Evolutionary conservation across 2,797 vertebrate species (phyloP).

Genomic region (Meda fulgida): DNA sequence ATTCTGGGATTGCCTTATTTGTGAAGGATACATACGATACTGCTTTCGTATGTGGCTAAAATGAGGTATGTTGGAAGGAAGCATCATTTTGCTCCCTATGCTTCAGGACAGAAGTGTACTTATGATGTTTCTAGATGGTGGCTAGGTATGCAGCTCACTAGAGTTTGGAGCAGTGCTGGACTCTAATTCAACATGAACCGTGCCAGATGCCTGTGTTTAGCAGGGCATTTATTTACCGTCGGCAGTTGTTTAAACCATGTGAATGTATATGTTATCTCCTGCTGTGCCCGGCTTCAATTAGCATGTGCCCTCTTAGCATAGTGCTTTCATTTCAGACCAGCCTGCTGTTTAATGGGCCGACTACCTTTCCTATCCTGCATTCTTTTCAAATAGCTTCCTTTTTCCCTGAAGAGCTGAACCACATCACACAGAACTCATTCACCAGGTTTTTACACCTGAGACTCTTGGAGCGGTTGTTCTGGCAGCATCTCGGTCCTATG

Average conservation of each 20-base stretch:
- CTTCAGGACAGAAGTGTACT: neutral
- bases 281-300: constrained; percentile 75
- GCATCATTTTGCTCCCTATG: neutral
- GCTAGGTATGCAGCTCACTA: neutral
- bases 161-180: neutral
- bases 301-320: constrained; percentile 75
- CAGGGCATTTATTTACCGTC: constrained; percentile 43
- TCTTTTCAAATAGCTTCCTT: constrained; percentile 81
- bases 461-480: constrained; percentile 6
- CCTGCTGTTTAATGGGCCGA: constrained; percentile 77
- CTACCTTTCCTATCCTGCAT: constrained; percentile 75
- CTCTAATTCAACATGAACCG: neutral
- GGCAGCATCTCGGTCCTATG: neutral
- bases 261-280: constrained; percentile 57
- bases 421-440: constrained; percentile 44
- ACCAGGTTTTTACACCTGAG: constrained; percentile 40
- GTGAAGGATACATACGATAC: neutral
- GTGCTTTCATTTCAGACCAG: constrained; percentile 74
- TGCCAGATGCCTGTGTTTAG: constrained; percentile 19
- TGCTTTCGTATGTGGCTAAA: neutral
- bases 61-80: neutral
- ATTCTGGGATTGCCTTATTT: neutral
- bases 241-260: constrained; percentile 44
- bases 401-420: constrained; percentile 62
- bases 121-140: neutral